These are phyloP conservation scores for Ciconia boyciana DNA, from an alignment of 2,113 vertebrate genomes.

Conservation along the genomic window DNA sequence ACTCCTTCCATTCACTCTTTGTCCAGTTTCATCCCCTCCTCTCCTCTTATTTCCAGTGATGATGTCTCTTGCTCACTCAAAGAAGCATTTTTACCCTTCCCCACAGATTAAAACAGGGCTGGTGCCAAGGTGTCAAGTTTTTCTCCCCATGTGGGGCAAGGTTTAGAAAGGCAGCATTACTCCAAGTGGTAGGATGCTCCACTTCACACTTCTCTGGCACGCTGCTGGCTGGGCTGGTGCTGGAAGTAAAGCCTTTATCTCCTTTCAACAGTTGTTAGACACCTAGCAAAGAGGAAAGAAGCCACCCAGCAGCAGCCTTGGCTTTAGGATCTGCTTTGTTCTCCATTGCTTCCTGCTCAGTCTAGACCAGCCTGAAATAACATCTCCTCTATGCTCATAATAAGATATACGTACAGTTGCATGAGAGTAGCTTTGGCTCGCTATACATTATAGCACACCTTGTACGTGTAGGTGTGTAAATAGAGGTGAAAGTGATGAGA, in stretches of 20 bases:
- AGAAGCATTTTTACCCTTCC: neutral
- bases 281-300: neutral
- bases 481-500: neutral
- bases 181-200: neutral
- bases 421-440: neutral
- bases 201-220: neutral
- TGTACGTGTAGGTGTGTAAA: neutral
- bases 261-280: neutral
- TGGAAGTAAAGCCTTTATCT: neutral
- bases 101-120: neutral
- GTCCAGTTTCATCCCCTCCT: neutral
- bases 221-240: neutral
- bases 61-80: neutral
- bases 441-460: neutral
- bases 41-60: neutral
- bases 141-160: neutral
- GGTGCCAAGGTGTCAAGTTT: neutral
- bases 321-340: neutral
- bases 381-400: neutral
- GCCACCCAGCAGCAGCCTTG: neutral
- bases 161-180: neutral
- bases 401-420: neutral
- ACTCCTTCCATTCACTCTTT: neutral
- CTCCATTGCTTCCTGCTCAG: neutral
- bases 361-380: neutral